These are phyloP conservation scores for Sinocyclocheilus maitianheensis DNA, from an alignment of 2,113 vertebrate species.

Conservation along the genomic window DNA sequence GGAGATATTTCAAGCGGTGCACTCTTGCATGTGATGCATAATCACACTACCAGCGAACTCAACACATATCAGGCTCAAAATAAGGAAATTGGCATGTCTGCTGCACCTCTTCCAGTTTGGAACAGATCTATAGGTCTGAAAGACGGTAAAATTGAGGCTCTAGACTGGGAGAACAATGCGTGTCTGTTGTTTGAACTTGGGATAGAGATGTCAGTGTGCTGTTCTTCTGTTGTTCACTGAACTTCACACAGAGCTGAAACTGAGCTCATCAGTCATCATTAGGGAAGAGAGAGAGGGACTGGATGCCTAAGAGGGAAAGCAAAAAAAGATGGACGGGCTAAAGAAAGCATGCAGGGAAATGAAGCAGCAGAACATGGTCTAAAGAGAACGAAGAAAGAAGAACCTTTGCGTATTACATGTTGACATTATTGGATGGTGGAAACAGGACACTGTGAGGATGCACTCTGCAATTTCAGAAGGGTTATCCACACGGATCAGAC, in stretches of 20 bases:
- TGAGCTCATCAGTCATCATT: conserved; percentile 45
- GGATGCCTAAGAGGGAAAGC: not conserved
- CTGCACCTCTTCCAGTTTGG: not conserved
- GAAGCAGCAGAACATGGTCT: conserved; percentile 38
- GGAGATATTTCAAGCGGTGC: conserved; percentile 20
- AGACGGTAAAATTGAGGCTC: not conserved
- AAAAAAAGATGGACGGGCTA: conserved; percentile 4
- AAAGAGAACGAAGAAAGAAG: no score
- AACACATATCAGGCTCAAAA: not conserved
- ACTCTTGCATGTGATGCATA: conserved; percentile 32
- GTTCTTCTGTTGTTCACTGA: conserved; percentile 16
- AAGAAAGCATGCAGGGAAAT: conserved; percentile 39
- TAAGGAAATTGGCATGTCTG: not conserved
- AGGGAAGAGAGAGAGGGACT: conserved; percentile 21
- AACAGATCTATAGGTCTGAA: not conserved
- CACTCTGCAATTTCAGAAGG: conserved; percentile 4
- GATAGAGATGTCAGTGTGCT: conserved; percentile 26
- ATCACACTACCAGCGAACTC: conserved; percentile 17
- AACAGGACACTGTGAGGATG: not conserved
- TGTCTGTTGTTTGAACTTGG: not conserved
- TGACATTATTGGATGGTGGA: not conserved
- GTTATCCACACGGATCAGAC: conserved; percentile 3
- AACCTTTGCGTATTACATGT: not conserved
- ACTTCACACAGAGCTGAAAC: conserved; percentile 45
- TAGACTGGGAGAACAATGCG: not conserved